Percentiles rank a stretch among this genome's conserved stretches.
Evolutionary conservation across 2,113 vertebrate species (phyloP).

Genomic region (Ia io): DNA sequence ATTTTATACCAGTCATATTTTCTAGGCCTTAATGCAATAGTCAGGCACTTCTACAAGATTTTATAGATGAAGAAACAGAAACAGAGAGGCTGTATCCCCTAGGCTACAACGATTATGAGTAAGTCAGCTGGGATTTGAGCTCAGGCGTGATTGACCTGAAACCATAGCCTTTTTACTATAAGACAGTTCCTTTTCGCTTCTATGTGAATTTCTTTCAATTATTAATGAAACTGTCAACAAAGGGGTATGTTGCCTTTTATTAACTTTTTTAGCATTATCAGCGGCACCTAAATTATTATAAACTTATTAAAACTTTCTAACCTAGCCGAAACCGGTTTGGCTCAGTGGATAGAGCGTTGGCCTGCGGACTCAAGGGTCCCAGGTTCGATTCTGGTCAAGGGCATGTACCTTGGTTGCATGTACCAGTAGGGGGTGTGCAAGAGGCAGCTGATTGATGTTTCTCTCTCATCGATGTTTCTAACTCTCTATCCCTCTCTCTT

Average conservation of each 20-base stretch:
- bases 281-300: neutral
- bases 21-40: neutral
- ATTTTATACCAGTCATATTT: neutral
- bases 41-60: neutral
- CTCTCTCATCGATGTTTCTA: no score
- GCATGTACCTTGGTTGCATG: no score
- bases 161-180: neutral
- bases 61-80: neutral
- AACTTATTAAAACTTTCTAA: slow-evolving; percentile 20
- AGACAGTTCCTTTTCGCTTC: neutral
- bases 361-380: no score
- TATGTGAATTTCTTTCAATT: neutral
- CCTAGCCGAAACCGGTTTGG: no score
- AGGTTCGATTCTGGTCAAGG: no score
- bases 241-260: neutral
- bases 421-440: no score
- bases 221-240: neutral
- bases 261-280: slow-evolving; percentile 1
- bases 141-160: neutral
- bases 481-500: no score
- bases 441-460: no score
- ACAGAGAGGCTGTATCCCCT: neutral
- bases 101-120: neutral
- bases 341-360: no score
- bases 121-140: neutral